Conservation (phyloP, 2,797 vertebrate genomes). For the Macrochelys suwanniensis region DNA sequence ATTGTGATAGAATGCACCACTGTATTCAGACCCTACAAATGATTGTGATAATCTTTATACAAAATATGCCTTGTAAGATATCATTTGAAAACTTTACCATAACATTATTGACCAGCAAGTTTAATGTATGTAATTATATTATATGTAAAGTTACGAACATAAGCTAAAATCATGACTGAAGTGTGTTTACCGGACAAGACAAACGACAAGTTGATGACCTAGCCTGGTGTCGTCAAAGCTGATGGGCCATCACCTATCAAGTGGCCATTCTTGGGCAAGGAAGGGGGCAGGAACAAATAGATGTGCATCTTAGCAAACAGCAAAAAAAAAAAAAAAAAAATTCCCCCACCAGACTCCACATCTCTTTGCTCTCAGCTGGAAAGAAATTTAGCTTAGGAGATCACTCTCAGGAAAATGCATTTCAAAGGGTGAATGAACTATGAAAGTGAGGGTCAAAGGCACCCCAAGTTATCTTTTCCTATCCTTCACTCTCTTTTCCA, state of each 20-base stretch:
- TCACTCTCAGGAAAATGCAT: too few species aligned
- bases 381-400: too few species aligned
- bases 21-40: not conserved
- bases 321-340: too few species aligned
- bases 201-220: not conserved
- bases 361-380: not conserved
- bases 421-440: too few species aligned
- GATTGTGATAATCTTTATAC: not conserved
- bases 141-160: not conserved
- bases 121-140: not conserved
- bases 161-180: not conserved
- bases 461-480: too few species aligned
- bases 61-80: not conserved
- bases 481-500: too few species aligned
- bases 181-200: not conserved
- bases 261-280: not conserved
- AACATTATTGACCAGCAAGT: too few species aligned
- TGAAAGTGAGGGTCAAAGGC: too few species aligned
- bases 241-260: not conserved
- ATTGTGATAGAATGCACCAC: not conserved
- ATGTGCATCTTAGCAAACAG: not conserved
- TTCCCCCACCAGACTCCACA: not conserved
- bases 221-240: not conserved
- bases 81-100: too few species aligned
- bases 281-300: not conserved